phyloP scores from a whole-genome alignment of 1,140 invertebrate genomes.

The Heliconius hewitsoni region DNA sequence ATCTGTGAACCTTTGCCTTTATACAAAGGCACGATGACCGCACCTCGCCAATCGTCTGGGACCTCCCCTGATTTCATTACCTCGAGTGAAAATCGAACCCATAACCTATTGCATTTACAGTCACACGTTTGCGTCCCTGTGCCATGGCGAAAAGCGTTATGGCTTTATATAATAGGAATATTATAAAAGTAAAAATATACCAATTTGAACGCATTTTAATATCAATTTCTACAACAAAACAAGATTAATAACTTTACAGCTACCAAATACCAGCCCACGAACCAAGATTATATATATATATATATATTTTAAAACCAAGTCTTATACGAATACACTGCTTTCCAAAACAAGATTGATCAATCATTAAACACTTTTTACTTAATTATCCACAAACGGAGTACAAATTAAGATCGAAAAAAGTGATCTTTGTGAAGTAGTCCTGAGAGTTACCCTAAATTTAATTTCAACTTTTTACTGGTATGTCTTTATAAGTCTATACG shows the following conservation, averaged over 20 bases:
- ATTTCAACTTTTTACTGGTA: conserved; percentile 52
- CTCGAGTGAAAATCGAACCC: too few species aligned
- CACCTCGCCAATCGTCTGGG: too few species aligned
- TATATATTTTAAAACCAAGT: conserved; percentile 22
- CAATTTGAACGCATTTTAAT: too few species aligned
- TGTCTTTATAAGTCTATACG: conserved; percentile 45
- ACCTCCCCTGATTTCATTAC: too few species aligned
- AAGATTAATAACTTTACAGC: neutral
- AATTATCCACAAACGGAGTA: conserved; percentile 53
- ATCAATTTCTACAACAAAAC: neutral
- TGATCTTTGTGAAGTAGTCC: conserved; percentile 51
- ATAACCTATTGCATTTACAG: too few species aligned
- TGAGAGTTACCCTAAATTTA: conserved; percentile 66
- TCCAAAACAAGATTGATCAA: conserved; percentile 18
- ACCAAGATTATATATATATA: neutral
- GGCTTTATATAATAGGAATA: too few species aligned
- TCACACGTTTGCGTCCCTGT: too few species aligned
- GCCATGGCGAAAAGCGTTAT: too few species aligned
- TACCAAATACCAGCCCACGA: neutral
- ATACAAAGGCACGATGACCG: too few species aligned
- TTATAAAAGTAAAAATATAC: too few species aligned
- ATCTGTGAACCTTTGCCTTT: too few species aligned
- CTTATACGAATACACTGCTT: conserved; percentile 48
- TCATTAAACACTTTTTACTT: conserved; percentile 40
- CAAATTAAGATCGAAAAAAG: conserved; percentile 54